Evolutionary conservation across 2,797 vertebrate species (phyloP), one percentile per base, ranked within the genome.

Genomic region (Columba guinea): DNA sequence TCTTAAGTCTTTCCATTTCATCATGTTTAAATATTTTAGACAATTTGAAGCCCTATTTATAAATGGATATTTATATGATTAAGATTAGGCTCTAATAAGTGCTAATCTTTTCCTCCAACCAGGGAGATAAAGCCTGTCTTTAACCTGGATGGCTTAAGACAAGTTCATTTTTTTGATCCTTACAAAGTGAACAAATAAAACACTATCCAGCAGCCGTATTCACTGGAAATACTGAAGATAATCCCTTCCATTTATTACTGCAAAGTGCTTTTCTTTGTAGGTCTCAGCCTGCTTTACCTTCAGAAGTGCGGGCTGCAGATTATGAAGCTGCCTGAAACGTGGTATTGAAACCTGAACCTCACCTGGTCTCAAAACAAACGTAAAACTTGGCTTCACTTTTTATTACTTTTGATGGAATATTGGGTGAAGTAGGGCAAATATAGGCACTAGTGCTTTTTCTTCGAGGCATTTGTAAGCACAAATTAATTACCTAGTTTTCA

Each of bases 71-170:
- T 46, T 46, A 46, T 46, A 95, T 84, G 63, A 93, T 93, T 91
- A 94, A 91, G 80, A 94, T 95, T 91, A 96, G 55, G 59, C 63
- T 87, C 32, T 95, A 96, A 77, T 93, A 95, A 96, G 88, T 55
- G 69, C 65, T 95, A 90, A 94, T 80, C 77, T 96, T 97, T 83
- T 23, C 69, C 27, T 96, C 83, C 84, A 95, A 89, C 69, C 75
- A 82, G 28, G 67, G 24, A 90, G 60, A 95, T 74, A 91, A 93
- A 93, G 34, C 37, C 68, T 67, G 74, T 74, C 65, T 93, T 78
- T 93, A 84, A 94, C 64, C 41, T 71, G 84, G 87, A 94, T 74
- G 89, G 34, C 68, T 93, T 87, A 80, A 93, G 59, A 91, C 39
- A 73, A 93, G 81, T 90, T 92, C 34, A 46, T 69, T 93, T 93